Conservation (phyloP, 1,140 invertebrate species). For the Limonius californicus region DNA sequence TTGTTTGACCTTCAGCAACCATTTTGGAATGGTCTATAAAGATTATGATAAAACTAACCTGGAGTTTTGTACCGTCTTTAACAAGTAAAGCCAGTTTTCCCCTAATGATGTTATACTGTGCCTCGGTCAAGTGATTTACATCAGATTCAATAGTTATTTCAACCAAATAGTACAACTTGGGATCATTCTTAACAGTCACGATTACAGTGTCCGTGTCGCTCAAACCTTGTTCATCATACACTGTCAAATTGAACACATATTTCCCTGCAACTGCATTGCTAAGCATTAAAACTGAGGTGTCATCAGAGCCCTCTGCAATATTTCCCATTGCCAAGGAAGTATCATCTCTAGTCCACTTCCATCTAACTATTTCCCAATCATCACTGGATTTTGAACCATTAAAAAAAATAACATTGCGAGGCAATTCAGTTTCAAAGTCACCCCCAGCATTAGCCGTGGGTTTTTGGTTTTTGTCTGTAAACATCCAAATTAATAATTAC, state of each 20-base stretch:
- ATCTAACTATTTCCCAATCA: slow-evolving; percentile 81
- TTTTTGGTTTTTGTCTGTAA: slow-evolving; percentile 78
- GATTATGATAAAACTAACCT: slow-evolving; percentile 29
- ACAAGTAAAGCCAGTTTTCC: slow-evolving; percentile 67
- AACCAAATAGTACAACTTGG: slow-evolving; percentile 68
- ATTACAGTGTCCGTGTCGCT: slow-evolving; percentile 76
- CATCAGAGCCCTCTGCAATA: slow-evolving; percentile 70
- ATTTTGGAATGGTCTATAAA: neutral
- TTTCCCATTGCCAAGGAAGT: slow-evolving; percentile 80
- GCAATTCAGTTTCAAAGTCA: slow-evolving; percentile 73
- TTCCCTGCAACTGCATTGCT: slow-evolving; percentile 80
- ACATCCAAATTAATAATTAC: neutral
- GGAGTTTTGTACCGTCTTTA: slow-evolving; percentile 49
- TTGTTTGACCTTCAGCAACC: too few species aligned
- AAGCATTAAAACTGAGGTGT: slow-evolving; percentile 73
- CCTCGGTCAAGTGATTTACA: slow-evolving; percentile 67
- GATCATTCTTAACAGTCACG: slow-evolving; percentile 80
- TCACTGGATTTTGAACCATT: slow-evolving; percentile 85
- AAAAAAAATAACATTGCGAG: slow-evolving; percentile 69
- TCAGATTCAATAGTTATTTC: slow-evolving; percentile 75
- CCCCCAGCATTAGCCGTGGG: slow-evolving; percentile 86
- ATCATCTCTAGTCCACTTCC: slow-evolving; percentile 78
- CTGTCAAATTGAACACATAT: slow-evolving; percentile 85
- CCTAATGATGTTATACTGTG: slow-evolving; percentile 69
- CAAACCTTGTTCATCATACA: slow-evolving; percentile 84